Evolutionary conservation across 2,113 vertebrate genomes (phyloP), one percentile per base, ranked within the genome.

Genomic region (Platysteira castanea): DNA sequence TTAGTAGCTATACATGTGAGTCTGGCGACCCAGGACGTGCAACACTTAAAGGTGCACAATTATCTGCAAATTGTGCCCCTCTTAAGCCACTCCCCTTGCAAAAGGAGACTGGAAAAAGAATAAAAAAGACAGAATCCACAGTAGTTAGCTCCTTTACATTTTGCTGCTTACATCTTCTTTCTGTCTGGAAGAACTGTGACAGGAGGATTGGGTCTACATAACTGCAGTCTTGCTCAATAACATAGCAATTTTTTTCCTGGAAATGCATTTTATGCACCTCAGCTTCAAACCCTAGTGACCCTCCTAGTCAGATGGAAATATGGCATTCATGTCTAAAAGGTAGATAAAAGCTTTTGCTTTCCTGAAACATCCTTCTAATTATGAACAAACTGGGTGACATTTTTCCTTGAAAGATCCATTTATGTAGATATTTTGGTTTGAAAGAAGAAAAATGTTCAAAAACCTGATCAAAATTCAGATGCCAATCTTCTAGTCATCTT

Each of bases 11-110:
- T 24, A 35, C 21, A 22, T 15, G 20, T 1, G 15, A 19, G 11
- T 53, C 26, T 37, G 52, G 28, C 12, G 39, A 20, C 12, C 10
- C 0, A 3, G 35, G 41, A 78, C 0, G 0, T 11, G 11, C 39
- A 21, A 10, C 6, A 59, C 21, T 23, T 82, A 30, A 3, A 71
- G 27, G 11, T 81, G 20, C 33, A 63, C 1, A 0, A 27, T 42
- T 85, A 15, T 49, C 74, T 82, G 56, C 39, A 65, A 65, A 63
- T 54, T 4, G 21, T 70, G 39, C 28, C 27, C 7, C 42, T 54
- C 37, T 60, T 89, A 65, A 67, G 11, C 21, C 30, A 24, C 15
- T 70, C 18, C 4, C 56, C 39, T 65, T 86, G n/a, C 37, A 88
- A 59, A 90, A 52, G 15, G 15, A 37, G 8, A 60, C 44, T 42